Evolutionary conservation across 2,888 invertebrate genomes (phyloP).

Genomic region (Stenotaenia linearis): DNA sequence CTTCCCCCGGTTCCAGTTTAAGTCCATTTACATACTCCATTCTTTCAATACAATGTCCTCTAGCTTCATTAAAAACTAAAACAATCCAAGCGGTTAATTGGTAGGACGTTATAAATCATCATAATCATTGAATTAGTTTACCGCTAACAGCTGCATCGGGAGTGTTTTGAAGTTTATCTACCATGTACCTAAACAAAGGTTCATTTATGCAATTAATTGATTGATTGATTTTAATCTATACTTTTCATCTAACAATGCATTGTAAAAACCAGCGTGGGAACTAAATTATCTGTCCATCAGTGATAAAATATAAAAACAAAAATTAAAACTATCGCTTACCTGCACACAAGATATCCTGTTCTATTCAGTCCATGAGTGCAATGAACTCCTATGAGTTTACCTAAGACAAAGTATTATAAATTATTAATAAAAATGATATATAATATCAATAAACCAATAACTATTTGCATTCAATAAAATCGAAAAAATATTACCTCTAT

Average conservation of each 20-base stretch:
- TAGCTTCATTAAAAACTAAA: slow-evolving; percentile 6
- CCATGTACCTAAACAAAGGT: not conserved
- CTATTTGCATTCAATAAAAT: slow-evolving; percentile 1
- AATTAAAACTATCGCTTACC: not conserved
- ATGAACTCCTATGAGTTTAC: slow-evolving; percentile 8
- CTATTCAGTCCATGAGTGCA: slow-evolving; percentile 21
- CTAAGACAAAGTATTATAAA: slow-evolving; percentile 13
- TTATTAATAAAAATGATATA: not conserved
- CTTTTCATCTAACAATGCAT: not conserved
- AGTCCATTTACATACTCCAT: not conserved
- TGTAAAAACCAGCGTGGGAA: not conserved
- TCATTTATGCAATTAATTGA: not conserved
- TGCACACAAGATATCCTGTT: slow-evolving; percentile 20
- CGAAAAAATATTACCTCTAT: not conserved
- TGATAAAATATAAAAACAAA: not conserved
- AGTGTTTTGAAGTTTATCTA: not conserved
- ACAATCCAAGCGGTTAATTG: not conserved
- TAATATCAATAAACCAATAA: not conserved
- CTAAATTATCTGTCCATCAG: not conserved
- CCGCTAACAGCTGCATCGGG: not conserved
- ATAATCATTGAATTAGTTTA: not conserved
- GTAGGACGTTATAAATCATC: not conserved
- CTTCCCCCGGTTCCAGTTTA: not conserved
- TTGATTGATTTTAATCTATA: not conserved
- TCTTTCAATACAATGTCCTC: not conserved